Evolutionary conservation across 2,113 vertebrate species (phyloP), one percentile per base, ranked within the genome.

Genomic region (Crotalus viridis): DNA sequence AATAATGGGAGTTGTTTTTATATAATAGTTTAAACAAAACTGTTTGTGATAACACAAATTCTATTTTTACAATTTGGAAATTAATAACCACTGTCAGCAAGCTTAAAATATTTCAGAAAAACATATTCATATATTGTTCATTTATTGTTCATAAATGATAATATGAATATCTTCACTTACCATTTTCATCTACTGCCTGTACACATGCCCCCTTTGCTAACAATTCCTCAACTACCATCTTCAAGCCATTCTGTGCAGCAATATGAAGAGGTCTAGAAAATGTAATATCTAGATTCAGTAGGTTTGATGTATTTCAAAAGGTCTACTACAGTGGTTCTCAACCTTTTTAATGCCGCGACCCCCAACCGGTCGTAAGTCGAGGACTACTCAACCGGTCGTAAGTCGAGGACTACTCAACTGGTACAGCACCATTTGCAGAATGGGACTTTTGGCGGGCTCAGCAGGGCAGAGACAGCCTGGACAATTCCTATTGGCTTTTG

Each of bases 171-270:
- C 90, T 94, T 88, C 94, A 97, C 98, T 96, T 97, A 99, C 99
- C 99, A 54, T 99, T 99, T 97, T 99, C 98, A 95, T 99, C 99
- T 59, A 98, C 96, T 48, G 98, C 98, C 92, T 99, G 98, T 46
- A 99, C 98, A 87, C 97, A 99, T 22, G 99, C 99, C 56, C 99
- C 99, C 96, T 98, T 98, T 94, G 98, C 98, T 95, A 99, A 96
- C 95, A 99, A 94, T 95, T 99, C 98, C 97, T 99, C 98, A 89
- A 99, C 99, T 0, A 98, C 98, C 95, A 97, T 97, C 98, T 99
- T 99, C 92, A 99, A 97, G 87, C 99, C 99, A 1, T 98, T 98
- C 28, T 98, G 98, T 19, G 98, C 98, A 91, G 99, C 99, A 95
- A 99, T 97, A 89, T 99, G 99, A 87, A 99, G 98, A 92, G 99